Percentiles rank a stretch among this genome's conserved stretches.
phyloP scores from a whole-genome alignment of 2,113 vertebrate genomes.

The Jaculus jaculus region DNA sequence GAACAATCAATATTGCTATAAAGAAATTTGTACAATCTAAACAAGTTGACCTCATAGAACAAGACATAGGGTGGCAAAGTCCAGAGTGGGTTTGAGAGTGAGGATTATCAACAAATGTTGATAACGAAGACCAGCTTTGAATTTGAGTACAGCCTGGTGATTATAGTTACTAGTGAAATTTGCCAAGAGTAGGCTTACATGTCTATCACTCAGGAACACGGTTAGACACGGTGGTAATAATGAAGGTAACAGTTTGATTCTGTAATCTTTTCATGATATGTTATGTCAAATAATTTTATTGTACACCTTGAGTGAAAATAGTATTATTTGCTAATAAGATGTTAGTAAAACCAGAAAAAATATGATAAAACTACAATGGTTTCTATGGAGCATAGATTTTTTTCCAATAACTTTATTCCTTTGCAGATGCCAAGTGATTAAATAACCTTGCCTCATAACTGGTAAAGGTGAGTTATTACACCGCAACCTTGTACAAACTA shows the following conservation, averaged over 20 bases:
- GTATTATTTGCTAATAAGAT: background rate
- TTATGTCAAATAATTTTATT: background rate
- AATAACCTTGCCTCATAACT: background rate
- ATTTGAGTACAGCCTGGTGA: background rate
- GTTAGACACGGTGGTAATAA: too few species aligned
- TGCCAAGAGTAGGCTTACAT: background rate
- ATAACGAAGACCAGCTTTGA: background rate
- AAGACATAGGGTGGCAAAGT: background rate
- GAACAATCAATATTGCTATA: background rate
- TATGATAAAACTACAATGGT: background rate
- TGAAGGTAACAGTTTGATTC: background rate
- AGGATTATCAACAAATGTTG: background rate
- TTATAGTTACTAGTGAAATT: background rate
- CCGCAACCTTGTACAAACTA: background rate
- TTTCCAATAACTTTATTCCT: background rate
- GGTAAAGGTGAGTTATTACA: background rate
- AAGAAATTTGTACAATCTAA: background rate
- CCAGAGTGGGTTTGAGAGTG: too few species aligned
- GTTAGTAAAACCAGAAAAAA: background rate
- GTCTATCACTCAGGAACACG: background rate
- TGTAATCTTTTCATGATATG: background rate
- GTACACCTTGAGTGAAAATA: too few species aligned
- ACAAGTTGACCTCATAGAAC: background rate
- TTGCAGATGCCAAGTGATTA: background rate
- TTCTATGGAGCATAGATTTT: background rate